Evolutionary conservation across 2,113 vertebrate species (phyloP).

Genomic region (Gambusia holbrooki): DNA sequence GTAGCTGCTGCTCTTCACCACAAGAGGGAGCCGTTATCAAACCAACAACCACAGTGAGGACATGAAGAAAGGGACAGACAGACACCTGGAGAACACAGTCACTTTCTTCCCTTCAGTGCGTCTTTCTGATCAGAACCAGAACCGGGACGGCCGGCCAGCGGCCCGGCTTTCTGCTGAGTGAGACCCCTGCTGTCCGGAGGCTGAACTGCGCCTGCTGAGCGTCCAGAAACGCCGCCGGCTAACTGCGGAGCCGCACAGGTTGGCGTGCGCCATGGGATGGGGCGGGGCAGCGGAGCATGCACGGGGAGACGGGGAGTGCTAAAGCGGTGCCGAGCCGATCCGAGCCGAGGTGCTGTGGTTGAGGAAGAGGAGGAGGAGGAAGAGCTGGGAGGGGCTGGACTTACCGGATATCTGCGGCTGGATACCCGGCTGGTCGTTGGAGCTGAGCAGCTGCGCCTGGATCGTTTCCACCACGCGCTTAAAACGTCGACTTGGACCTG

Average conservation of each 20-base stretch:
- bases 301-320: constrained; percentile 61
- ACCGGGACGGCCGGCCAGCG: too few species aligned
- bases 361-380: constrained; percentile 20
- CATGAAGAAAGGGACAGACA: constrained; percentile 2
- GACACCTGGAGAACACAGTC: constrained; percentile 39
- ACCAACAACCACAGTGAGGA: constrained; percentile 51
- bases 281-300: constrained; percentile 69
- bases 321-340: constrained; percentile 56
- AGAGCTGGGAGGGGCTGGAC: constrained; percentile 35
- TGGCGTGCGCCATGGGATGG: constrained; percentile 42
- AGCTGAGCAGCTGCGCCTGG: constrained; percentile 95
- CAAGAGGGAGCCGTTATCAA: constrained; percentile 71
- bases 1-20: constrained; percentile 51
- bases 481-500: constrained; percentile 98
- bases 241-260: constrained; percentile 22
- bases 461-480: constrained; percentile 99
- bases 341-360: constrained; percentile 19
- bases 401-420: constrained; percentile 94
- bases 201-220: constrained; percentile 6
- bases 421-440: constrained; percentile 91
- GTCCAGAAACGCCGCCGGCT: constrained; percentile 1
- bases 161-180: constrained; percentile 17
- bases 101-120: constrained; percentile 57
- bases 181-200: background rate
- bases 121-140: constrained; percentile 1